phyloP scores from a whole-genome alignment of 2,113 vertebrate genomes.

The Syngnathus typhle region DNA sequence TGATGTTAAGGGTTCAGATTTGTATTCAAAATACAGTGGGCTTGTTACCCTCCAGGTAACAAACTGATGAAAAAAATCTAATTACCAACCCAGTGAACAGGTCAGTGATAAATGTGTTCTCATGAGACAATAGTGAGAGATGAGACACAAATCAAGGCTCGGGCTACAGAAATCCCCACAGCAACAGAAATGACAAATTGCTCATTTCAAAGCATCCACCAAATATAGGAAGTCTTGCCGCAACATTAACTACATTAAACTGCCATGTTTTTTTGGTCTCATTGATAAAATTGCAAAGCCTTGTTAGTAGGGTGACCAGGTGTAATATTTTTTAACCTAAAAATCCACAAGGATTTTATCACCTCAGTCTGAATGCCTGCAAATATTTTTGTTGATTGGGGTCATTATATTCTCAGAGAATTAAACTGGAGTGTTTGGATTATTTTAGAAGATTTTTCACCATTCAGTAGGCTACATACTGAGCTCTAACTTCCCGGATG shows the following conservation, averaged over 20 bases:
- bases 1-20: background rate
- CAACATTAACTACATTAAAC: background rate
- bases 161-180: background rate
- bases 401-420: background rate
- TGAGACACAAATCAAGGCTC: background rate
- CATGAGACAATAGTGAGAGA: background rate
- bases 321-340: background rate
- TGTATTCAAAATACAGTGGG: background rate
- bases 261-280: background rate
- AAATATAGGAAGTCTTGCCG: background rate
- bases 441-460: background rate
- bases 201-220: background rate
- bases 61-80: background rate
- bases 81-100: background rate
- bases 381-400: background rate
- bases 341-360: background rate
- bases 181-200: background rate
- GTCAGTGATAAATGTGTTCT: conserved; percentile 5
- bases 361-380: background rate
- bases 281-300: background rate
- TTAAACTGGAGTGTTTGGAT: too few relatives aligned
- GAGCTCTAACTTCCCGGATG: too few relatives aligned
- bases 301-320: background rate
- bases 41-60: background rate
- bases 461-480: background rate